These are phyloP conservation scores for Cryptoprocta ferox DNA, from an alignment of 2,797 vertebrate genomes.

Conservation along the genomic window DNA sequence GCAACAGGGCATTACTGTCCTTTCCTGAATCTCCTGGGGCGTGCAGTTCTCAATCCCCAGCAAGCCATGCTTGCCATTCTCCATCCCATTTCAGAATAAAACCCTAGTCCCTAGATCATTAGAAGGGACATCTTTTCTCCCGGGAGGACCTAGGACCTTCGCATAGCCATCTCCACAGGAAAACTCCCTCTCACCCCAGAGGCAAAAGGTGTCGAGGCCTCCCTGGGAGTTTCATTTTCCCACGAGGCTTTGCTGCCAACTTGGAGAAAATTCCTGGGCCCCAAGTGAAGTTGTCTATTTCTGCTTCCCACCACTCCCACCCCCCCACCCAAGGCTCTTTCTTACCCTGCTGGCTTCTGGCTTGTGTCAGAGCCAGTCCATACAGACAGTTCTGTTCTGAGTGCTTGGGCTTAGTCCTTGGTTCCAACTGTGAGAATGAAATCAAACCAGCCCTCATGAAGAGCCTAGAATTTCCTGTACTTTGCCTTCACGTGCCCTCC, in stretches of 20 bases:
- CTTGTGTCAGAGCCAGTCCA: not conserved
- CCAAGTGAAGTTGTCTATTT: slow-evolving; percentile 8
- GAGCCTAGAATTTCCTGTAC: not conserved
- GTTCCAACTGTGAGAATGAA: not conserved
- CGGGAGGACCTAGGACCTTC: not conserved
- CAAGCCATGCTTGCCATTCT: not conserved
- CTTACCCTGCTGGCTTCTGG: not conserved
- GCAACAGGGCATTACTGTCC: not conserved
- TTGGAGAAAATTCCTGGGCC: not conserved
- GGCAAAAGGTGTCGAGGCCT: not conserved
- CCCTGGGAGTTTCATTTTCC: not conserved
- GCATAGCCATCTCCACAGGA: not conserved
- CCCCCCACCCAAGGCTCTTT: not conserved
- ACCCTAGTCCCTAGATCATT: not conserved
- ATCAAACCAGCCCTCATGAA: not conserved
- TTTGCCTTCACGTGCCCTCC: not conserved
- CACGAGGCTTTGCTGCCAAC: slow-evolving; percentile 29
- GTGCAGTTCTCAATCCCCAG: not conserved
- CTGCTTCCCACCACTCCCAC: not conserved
- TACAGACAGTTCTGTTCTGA: not conserved
- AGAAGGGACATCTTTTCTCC: slow-evolving; percentile 8
- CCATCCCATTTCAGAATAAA: not conserved
- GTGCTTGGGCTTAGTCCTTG: not conserved
- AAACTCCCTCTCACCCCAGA: not conserved
- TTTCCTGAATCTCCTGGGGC: not conserved